Evolutionary conservation across 1,140 invertebrate genomes (phyloP).

Genomic region (Arctopsyche grandis): DNA sequence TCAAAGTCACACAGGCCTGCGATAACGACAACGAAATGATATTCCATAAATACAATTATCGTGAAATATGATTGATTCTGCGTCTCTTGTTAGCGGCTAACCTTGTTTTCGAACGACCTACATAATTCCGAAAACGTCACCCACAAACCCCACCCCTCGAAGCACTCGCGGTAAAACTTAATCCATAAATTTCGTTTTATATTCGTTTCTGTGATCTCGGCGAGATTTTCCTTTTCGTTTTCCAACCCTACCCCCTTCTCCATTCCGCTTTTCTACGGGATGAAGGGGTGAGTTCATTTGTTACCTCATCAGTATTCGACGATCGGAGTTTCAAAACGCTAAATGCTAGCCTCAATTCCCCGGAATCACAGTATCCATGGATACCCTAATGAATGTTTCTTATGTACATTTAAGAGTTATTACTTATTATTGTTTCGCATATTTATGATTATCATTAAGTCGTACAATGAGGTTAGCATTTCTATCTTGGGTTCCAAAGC

Average conservation of each 20-base stretch:
- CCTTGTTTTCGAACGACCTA: not conserved
- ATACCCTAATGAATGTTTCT: not conserved
- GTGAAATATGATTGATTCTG: conserved; percentile 3
- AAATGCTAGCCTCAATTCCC: not conserved
- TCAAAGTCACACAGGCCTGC: not conserved
- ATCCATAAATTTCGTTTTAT: conserved; percentile 30
- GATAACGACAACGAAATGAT: too few species aligned
- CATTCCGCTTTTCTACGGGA: not conserved
- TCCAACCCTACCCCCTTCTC: not conserved
- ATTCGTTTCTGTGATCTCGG: not conserved
- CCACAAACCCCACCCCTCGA: not conserved
- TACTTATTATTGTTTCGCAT: too few species aligned
- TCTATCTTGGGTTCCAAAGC: too few species aligned
- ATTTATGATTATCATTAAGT: too few species aligned
- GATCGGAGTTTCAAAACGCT: not conserved
- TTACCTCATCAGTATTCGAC: conserved; percentile 26
- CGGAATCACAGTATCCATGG: too few species aligned
- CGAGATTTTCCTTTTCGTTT: not conserved
- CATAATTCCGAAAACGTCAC: not conserved
- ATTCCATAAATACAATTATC: too few species aligned
- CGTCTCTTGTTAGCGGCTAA: not conserved
- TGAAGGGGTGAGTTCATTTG: conserved; percentile 17
- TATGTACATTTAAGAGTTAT: too few species aligned
- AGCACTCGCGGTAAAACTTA: not conserved
- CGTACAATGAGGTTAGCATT: too few species aligned